phyloP scores from a whole-genome alignment of 2,113 vertebrate species.

The Pleuronectes platessa region DNA sequence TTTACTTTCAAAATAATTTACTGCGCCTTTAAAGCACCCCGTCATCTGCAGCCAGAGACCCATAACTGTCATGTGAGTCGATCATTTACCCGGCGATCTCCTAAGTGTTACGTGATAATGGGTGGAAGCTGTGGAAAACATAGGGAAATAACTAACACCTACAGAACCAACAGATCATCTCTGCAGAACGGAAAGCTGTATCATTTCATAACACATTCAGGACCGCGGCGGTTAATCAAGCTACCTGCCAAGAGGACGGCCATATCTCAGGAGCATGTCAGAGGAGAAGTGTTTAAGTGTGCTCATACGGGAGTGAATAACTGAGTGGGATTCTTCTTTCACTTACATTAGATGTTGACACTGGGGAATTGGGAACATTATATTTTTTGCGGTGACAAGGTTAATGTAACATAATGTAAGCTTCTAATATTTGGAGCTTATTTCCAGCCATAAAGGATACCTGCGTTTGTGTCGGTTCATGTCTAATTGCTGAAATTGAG shows the following conservation, averaged over 20 bases:
- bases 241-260: slow-evolving; percentile 68
- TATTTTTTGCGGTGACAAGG: slow-evolving; percentile 60
- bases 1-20: slow-evolving; percentile 87
- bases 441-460: slow-evolving; percentile 16
- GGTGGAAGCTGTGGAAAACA: slow-evolving; percentile 78
- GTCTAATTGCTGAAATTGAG: slow-evolving; percentile 28
- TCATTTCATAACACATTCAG: slow-evolving; percentile 82
- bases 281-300: slow-evolving; percentile 74
- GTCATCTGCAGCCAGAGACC: slow-evolving; percentile 84
- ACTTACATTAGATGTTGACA: slow-evolving; percentile 71
- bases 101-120: slow-evolving; percentile 85
- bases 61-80: slow-evolving; percentile 85
- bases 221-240: slow-evolving; percentile 80
- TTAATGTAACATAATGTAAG: slow-evolving; percentile 64
- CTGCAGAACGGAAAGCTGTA: slow-evolving; percentile 61
- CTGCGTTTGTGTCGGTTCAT: slow-evolving; percentile 22
- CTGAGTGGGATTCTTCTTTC: slow-evolving; percentile 64
- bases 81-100: slow-evolving; percentile 85
- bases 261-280: slow-evolving; percentile 73
- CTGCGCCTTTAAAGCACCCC: slow-evolving; percentile 80
- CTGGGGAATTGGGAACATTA: slow-evolving; percentile 57
- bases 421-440: slow-evolving; percentile 42
- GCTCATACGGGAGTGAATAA: slow-evolving; percentile 62
- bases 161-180: slow-evolving; percentile 78
- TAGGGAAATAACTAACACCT: slow-evolving; percentile 81